These are phyloP conservation scores for Polyodon spathula DNA, from an alignment of 2,113 vertebrate genomes.

Conservation along the genomic window DNA sequence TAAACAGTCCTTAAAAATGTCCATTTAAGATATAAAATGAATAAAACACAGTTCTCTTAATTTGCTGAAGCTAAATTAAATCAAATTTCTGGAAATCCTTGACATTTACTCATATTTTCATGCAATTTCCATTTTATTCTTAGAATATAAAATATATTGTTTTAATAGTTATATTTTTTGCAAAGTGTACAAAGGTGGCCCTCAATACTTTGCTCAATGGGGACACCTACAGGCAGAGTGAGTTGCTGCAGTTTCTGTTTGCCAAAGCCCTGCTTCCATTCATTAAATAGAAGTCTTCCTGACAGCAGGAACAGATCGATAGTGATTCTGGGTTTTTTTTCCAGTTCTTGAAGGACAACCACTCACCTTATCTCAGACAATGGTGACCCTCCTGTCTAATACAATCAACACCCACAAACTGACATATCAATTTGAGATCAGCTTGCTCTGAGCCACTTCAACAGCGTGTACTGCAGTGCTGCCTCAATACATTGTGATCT, in stretches of 20 bases:
- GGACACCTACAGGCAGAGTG: constrained; percentile 29
- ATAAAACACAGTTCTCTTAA: no score
- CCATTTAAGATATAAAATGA: no score
- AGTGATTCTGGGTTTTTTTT: constrained; percentile 3
- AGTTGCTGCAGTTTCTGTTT: not conserved
- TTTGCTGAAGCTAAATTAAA: no score
- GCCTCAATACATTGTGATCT: no score
- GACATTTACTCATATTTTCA: no score
- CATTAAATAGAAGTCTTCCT: not conserved
- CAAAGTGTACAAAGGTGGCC: no score
- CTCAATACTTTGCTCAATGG: constrained; percentile 26
- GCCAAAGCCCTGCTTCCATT: not conserved
- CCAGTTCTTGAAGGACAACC: not conserved
- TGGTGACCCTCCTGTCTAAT: not conserved
- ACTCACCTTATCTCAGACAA: not conserved
- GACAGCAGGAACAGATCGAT: constrained; percentile 8
- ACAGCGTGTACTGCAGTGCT: not conserved
- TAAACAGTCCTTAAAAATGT: no score
- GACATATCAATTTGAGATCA: not conserved
- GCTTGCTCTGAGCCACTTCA: not conserved
- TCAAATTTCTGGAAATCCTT: no score
- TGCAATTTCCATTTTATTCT: no score
- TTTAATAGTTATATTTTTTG: no score
- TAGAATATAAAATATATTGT: no score
- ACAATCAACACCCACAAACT: constrained; percentile 1